Percentiles rank a stretch among this genome's conserved stretches.
Evolutionary conservation across 2,113 vertebrate species (phyloP).

Genomic region (Machaerirhynchus nigripectus): DNA sequence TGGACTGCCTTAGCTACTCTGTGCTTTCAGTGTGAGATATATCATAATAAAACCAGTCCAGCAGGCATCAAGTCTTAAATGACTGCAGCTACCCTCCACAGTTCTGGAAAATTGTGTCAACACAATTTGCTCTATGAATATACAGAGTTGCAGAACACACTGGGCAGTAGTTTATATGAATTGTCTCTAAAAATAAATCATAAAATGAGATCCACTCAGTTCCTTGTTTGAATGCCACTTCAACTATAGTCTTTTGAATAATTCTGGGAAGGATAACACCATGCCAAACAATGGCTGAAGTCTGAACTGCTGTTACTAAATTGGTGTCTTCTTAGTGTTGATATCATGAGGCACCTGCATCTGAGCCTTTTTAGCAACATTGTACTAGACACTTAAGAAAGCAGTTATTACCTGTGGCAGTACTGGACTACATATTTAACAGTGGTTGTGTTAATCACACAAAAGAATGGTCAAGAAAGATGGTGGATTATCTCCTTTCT

Average conservation of each 20-base stretch:
- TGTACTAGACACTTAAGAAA: neutral
- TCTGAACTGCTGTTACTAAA: neutral
- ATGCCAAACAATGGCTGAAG: neutral
- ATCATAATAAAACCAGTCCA: neutral
- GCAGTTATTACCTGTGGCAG: neutral
- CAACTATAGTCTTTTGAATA: neutral
- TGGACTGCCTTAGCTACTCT: neutral
- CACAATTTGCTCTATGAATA: neutral
- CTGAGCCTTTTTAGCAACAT: neutral
- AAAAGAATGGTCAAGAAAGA: neutral
- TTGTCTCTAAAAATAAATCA: neutral
- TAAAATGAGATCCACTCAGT: neutral
- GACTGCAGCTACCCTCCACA: neutral
- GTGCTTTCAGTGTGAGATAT: neutral
- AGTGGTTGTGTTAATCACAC: neutral
- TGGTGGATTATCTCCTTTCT: neutral
- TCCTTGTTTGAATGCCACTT: neutral
- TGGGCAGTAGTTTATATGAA: neutral
- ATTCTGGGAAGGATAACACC: neutral
- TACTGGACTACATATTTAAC: neutral
- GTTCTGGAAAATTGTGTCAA: neutral
- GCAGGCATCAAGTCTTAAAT: neutral
- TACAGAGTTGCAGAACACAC: neutral
- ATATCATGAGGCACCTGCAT: neutral
- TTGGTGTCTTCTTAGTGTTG: neutral